These are phyloP conservation scores for Eupithecia subumbrata DNA, from an alignment of 2,888 invertebrate species.

Conservation along the genomic window DNA sequence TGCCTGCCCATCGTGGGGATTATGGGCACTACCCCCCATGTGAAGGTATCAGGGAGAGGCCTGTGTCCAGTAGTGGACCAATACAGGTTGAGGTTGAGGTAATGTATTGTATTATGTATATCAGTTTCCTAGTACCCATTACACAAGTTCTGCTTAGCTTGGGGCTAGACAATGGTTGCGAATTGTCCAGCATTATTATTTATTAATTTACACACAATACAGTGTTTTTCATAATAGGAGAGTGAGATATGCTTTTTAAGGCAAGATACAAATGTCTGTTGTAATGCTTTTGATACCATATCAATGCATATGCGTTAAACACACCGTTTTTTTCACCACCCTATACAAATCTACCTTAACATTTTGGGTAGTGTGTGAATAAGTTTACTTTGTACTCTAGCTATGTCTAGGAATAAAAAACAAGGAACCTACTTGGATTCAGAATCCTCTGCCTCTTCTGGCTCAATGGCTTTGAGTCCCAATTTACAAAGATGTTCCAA, in stretches of 20 bases:
- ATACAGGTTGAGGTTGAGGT: too few relatives aligned
- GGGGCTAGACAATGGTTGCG: too few relatives aligned
- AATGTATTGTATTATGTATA: too few relatives aligned
- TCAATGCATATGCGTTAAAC: not conserved
- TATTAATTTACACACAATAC: too few relatives aligned
- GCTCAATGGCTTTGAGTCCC: constrained; percentile 75
- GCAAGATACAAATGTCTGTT: not conserved
- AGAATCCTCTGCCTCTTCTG: constrained; percentile 64
- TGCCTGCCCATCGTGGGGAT: too few relatives aligned
- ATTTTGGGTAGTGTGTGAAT: not conserved
- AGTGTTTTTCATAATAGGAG: not conserved
- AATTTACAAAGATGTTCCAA: constrained; percentile 83
- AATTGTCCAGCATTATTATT: too few relatives aligned
- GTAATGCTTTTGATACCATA: not conserved
- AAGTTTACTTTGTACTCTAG: not conserved
- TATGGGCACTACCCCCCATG: too few relatives aligned
- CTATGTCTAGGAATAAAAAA: not conserved
- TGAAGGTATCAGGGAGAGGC: too few relatives aligned
- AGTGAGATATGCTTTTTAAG: not conserved
- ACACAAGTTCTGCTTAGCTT: too few relatives aligned
- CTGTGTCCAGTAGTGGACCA: too few relatives aligned
- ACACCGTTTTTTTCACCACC: not conserved
- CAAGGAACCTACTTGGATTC: constrained; percentile 34
- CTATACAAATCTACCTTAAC: not conserved
- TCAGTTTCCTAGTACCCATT: too few relatives aligned